These are phyloP conservation scores for Phrynosoma blainvillii DNA, from an alignment of 2,113 vertebrate species.

Conservation along the genomic window DNA sequence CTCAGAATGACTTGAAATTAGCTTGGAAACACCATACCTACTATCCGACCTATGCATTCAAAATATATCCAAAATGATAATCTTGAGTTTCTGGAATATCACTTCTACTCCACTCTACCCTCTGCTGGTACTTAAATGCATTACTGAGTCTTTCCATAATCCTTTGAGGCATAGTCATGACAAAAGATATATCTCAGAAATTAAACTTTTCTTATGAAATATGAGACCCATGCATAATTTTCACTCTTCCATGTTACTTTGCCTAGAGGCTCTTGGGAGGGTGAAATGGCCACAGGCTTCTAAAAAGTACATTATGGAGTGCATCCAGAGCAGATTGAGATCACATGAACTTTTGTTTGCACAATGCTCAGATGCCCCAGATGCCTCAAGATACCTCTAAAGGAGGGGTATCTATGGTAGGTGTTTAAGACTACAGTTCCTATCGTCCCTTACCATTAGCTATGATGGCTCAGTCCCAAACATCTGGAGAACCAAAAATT, in stretches of 20 bases:
- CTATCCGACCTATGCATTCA: not conserved
- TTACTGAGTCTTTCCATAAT: not conserved
- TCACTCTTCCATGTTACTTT: not conserved
- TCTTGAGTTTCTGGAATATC: not conserved
- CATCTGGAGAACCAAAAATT: not conserved
- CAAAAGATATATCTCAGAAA: not conserved
- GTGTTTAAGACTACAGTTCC: not conserved
- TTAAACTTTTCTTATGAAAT: not conserved
- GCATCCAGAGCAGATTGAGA: not conserved
- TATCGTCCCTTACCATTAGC: not conserved
- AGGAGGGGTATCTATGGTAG: not conserved
- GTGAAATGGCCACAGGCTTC: not conserved
- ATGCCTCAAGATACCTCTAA: not conserved
- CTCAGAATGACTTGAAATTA: not conserved
- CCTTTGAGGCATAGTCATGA: not conserved
- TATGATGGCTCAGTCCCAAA: not conserved
- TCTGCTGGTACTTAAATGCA: not conserved
- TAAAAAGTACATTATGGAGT: not conserved
- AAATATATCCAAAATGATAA: not conserved
- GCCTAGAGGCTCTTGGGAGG: not conserved
- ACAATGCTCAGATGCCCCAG: not conserved
- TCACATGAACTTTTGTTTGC: not conserved
- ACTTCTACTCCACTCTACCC: not conserved
- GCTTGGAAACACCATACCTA: not conserved
- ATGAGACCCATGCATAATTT: not conserved